Base-by-base conservation (phyloP, 2,113 vertebrate species). In the Ageneiosus marmoratus region DNA sequence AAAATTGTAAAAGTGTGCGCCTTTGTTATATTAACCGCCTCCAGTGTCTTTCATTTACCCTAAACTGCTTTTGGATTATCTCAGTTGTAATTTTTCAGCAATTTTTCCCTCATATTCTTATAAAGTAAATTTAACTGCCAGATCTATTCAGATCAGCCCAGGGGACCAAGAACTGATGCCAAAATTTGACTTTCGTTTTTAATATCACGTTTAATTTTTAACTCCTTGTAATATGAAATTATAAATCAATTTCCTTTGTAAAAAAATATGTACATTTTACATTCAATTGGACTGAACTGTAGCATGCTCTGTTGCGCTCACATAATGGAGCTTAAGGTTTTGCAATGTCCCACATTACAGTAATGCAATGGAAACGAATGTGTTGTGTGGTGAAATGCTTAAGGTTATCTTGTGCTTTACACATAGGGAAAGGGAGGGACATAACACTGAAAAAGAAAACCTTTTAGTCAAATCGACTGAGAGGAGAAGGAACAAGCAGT, bases 351-450 rank as follows among this genome's bases (percentile, higher is more conserved):
- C 32, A 41, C 37, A 41, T 41, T 41, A 41, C 37, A 13, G 8
- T 32, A 20, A 22, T 10, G 20, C 10, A 67, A 41, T 3, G 44
- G 16, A 56, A 24, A 41, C 81, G 16, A 12, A 20, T 81, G 55
- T 34, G 48, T 51, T 72, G 56, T 83, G 70, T 81, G 74, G 65
- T 22, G 10, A 63, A 29, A 53, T 82, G 77, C 70, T 74, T 69
- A 56, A 11, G 32, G 41, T 51, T 27, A 29, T 32, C 8, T 44
- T 53, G 18, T 51, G 62, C 74, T 56, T 75, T 76, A 74, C 69
- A 34, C 62, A 69, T 22, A 32, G 13, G 60, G 60, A 16, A 5
- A 63, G 60, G 65, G 73, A 83, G 20, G 50, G 50, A 27, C 56
- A 63, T 76, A 58, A 20, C 22, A 83, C 18, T 69, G 34, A 41